Conservation (phyloP, 2,888 invertebrate species). For the Desoria tigrina region DNA sequence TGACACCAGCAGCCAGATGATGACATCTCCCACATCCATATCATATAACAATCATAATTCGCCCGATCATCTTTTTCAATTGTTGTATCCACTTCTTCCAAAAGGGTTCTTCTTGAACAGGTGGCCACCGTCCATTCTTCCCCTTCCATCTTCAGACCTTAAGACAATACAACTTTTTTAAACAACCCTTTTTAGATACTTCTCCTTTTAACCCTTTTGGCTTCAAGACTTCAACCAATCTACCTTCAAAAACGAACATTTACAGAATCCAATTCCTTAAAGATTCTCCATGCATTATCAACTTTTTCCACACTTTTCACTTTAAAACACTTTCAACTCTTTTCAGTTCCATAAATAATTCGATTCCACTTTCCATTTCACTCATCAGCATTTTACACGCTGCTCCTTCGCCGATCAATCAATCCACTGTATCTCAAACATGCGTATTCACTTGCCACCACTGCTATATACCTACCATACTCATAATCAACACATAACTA, state of each 20-base stretch:
- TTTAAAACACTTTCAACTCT: too few relatives aligned
- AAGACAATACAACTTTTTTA: conserved; percentile 15
- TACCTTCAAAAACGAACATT: too few relatives aligned
- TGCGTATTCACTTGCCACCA: too few relatives aligned
- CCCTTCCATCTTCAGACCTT: conserved; percentile 7
- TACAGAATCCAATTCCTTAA: background rate
- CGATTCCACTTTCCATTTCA: conserved; percentile 6
- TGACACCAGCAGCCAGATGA: too few relatives aligned
- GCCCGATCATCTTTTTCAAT: conserved; percentile 21
- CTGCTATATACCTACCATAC: too few relatives aligned
- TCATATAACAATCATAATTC: conserved; percentile 21
- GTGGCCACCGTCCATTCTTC: conserved; percentile 10
- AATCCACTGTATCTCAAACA: background rate
- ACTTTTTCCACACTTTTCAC: background rate
- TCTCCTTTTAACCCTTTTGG: too few relatives aligned
- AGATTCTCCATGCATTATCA: conserved; percentile 2
- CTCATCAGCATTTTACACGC: conserved; percentile 4
- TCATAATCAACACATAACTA: too few relatives aligned
- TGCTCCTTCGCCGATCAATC: background rate
- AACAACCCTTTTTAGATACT: too few relatives aligned
- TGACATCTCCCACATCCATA: conserved; percentile 21
- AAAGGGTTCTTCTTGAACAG: conserved; percentile 8
- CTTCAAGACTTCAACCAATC: too few relatives aligned
- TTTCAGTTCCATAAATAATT: too few relatives aligned
- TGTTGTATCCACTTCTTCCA: conserved; percentile 15